Evolutionary conservation across 2,797 vertebrate genomes (phyloP).

Genomic region (Peromyscus nudipes): DNA sequence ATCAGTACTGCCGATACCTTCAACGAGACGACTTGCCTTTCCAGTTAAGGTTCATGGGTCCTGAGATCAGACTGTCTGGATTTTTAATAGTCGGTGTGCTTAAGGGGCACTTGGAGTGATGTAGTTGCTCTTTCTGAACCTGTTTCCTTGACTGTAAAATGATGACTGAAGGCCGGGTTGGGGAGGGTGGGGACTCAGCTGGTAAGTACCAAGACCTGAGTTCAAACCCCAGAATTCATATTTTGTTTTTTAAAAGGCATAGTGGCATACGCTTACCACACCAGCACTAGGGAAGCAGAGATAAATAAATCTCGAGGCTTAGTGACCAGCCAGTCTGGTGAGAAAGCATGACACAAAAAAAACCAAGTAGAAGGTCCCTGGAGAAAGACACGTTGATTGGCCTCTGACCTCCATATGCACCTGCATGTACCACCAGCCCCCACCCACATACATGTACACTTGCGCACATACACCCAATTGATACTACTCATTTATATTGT

Average conservation of each 20-base stretch:
- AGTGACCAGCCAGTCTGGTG: background rate
- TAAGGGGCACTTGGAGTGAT: background rate
- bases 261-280: background rate
- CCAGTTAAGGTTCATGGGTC: slow-evolving; percentile 1
- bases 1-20: background rate
- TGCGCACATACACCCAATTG: background rate
- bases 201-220: background rate
- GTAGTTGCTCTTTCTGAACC: background rate
- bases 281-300: background rate
- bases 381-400: background rate
- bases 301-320: background rate
- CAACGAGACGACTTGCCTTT: background rate
- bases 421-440: background rate
- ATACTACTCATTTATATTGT: background rate
- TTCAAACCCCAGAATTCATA: background rate
- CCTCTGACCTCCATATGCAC: background rate
- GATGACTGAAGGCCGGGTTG: background rate
- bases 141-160: slow-evolving; percentile 34
- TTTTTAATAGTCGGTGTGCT: background rate
- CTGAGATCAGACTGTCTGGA: background rate
- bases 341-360: no score
- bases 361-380: no score
- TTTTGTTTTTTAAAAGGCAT: background rate
- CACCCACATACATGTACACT: background rate
- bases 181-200: background rate